Evolutionary conservation across 2,113 vertebrate genomes (phyloP).

Genomic region (Melanerpes formicivorus): DNA sequence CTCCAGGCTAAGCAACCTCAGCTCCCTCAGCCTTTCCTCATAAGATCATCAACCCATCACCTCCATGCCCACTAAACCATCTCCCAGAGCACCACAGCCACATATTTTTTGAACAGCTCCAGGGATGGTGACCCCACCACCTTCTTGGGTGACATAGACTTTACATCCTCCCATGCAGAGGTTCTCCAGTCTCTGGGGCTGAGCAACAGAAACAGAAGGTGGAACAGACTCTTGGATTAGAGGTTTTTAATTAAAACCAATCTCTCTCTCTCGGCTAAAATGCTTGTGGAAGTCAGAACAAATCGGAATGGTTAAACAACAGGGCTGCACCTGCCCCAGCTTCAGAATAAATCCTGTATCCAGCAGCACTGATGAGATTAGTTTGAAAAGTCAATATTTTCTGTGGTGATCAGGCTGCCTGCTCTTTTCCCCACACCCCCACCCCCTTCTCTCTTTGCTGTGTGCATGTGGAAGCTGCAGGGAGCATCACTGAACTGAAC

Average conservation of each 20-base stretch:
- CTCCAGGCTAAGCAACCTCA: too few relatives aligned
- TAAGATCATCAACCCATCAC: too few relatives aligned
- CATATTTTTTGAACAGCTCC: too few relatives aligned
- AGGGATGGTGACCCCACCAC: too few relatives aligned
- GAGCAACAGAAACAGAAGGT: neutral
- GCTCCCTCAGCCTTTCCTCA: too few relatives aligned
- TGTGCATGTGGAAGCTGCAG: neutral
- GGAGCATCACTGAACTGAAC: neutral
- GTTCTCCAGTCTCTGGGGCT: neutral
- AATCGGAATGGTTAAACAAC: neutral
- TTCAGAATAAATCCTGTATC: neutral
- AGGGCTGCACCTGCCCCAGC: neutral
- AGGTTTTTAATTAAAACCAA: neutral
- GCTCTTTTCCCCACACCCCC: neutral
- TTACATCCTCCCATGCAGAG: neutral
- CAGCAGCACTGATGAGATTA: neutral
- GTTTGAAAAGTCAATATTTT: neutral
- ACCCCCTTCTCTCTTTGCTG: neutral
- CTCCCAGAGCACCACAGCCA: too few relatives aligned
- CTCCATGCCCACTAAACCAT: too few relatives aligned
- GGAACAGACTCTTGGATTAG: neutral
- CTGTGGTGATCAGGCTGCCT: neutral
- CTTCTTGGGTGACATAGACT: too few relatives aligned
- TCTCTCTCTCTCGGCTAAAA: neutral
- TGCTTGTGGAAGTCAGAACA: neutral